Conservation (phyloP, 2,888 invertebrate genomes). For the Petrolisthes cinctipes region DNA sequence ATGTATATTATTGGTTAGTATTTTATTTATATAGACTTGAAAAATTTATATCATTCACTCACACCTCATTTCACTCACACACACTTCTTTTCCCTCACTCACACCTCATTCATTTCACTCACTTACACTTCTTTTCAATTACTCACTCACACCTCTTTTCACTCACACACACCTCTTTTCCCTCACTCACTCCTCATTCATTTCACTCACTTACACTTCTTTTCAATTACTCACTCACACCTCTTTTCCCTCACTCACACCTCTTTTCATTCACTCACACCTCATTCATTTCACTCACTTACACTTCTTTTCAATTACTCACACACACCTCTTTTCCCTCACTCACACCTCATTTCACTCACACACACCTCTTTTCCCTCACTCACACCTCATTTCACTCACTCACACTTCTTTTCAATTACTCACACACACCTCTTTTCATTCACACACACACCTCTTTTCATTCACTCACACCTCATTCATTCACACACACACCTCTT, state of each 20-base stretch:
- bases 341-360: too few species aligned
- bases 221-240: neutral
- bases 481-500: too few species aligned
- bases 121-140: neutral
- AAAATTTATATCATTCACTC: too few species aligned
- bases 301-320: too few species aligned
- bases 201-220: too few species aligned
- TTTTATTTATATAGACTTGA: too few species aligned
- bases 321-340: neutral
- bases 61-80: too few species aligned
- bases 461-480: too few species aligned
- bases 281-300: neutral
- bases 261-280: neutral
- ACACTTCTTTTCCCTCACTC: too few species aligned
- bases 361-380: too few species aligned
- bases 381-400: neutral
- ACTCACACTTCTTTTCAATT: neutral
- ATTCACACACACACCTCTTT: neutral
- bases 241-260: neutral
- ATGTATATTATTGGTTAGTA: too few species aligned
- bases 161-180: neutral
- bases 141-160: neutral
- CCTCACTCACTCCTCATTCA: too few species aligned
- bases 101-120: neutral
- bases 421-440: neutral